Evolutionary conservation across 2,113 vertebrate genomes (phyloP), one percentile per base, ranked within the genome.

Genomic region (Romanogobio albipinnatus): DNA sequence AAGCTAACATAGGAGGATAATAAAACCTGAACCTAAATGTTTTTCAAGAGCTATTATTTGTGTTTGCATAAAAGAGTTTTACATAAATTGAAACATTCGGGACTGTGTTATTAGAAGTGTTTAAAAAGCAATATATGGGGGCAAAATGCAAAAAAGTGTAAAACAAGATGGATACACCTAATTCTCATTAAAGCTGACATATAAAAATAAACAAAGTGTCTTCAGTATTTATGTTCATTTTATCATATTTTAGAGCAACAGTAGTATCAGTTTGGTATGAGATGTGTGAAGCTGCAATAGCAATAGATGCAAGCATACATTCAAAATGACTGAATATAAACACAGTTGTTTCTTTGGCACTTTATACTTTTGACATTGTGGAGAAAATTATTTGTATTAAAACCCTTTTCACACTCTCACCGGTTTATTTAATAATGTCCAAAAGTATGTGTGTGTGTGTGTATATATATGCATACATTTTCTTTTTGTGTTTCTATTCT

Each of bases 161-260:
- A 70, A 77, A 70, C 22, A 4, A 66, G 75, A 84, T 77, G 19
- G 33, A 43, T 26, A 58, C 64, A 1, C 59, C 5, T 43, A 47
- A 11, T 78, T 70, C 64, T 85, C 62, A 85, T 70, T 85, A 85
- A 85, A 85, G 62, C 51, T 71, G 9, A 24, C 36, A 36, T 71
- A 19, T 14, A 71, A 47, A 71, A 62, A 4, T 4, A 47, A 24
- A 15, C 6, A 8, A 43, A 5, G 10, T 61, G 53, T 49, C 29
- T 62, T 26, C 4, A 71, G 3, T n/a, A 58, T 56, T 70, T 76
- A 29, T 79, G 22, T 47, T 3, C 0, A 3, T 26, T n/a, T 47
- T 53, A 29, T 51, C 4, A 29, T 78, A 56, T 45, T 70, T 13
- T 51, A 11, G 26, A 39, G 33, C 9, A 43, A 56, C 17, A 22